phyloP scores from a whole-genome alignment of 2,888 invertebrate species.

The Chaetoderma sp. region DNA sequence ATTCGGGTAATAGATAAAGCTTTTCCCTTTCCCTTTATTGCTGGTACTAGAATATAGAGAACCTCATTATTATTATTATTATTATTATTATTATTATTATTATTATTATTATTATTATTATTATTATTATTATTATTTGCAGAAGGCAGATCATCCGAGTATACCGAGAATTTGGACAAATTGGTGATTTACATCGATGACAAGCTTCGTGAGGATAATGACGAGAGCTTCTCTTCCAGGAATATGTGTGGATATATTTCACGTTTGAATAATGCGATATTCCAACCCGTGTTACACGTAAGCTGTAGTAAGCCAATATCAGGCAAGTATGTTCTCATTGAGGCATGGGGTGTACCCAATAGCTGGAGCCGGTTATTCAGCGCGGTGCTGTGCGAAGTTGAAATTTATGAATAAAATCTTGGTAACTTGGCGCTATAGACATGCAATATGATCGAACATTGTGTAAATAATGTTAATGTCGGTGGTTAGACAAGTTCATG shows the following conservation, averaged over 20 bases:
- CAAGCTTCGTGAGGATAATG: constrained; percentile 57
- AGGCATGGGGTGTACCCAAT: constrained; percentile 71
- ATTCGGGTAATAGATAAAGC: too few species aligned
- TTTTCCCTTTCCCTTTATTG: too few species aligned
- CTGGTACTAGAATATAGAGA: too few species aligned
- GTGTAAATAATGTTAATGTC: too few species aligned
- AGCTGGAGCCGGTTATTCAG: constrained; percentile 72
- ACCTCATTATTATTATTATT: too few species aligned
- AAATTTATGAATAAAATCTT: constrained; percentile 65
- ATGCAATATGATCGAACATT: too few species aligned
- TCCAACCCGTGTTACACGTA: constrained; percentile 70
- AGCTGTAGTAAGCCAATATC: constrained; percentile 68
- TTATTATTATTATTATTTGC: too few species aligned
- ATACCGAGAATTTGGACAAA: constrained; percentile 72
- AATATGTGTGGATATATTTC: constrained; percentile 71
- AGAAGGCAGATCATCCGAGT: too few species aligned
- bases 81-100: too few species aligned
- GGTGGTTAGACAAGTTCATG: too few species aligned
- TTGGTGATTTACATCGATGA: constrained; percentile 71
- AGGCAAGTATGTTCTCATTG: constrained; percentile 72
- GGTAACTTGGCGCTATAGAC: too few species aligned
- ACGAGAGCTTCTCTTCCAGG: constrained; percentile 55
- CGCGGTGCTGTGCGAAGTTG: constrained; percentile 72
- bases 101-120: too few species aligned
- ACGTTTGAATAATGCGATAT: constrained; percentile 71